Conservation (phyloP, 1,140 invertebrate species). For the Lucilia sericata region DNA sequence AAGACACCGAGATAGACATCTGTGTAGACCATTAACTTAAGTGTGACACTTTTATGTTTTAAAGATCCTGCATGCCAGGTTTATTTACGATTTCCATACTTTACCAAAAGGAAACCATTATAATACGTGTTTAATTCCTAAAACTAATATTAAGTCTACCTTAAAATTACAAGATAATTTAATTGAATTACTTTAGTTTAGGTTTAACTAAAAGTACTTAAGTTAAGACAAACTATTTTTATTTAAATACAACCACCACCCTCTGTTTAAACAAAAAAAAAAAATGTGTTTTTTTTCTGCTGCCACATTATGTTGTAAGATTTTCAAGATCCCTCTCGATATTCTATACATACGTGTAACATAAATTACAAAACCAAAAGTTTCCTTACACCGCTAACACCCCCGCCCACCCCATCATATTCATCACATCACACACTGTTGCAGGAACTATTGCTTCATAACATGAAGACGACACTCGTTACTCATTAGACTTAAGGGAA, state of each 20-base stretch:
- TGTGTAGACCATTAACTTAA: too few species aligned
- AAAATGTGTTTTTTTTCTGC: background rate
- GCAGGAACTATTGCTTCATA: background rate
- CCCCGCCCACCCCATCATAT: background rate
- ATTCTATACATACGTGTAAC: conserved; percentile 13
- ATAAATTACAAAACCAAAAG: conserved; percentile 28
- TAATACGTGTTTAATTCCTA: background rate
- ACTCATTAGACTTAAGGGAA: conserved; percentile 41
- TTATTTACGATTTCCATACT: too few species aligned
- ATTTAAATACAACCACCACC: background rate
- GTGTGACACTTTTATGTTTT: background rate
- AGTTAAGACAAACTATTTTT: background rate
- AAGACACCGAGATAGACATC: too few species aligned
- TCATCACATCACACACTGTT: background rate
- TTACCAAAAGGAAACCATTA: background rate
- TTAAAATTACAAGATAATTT: background rate
- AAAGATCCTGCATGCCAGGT: background rate
- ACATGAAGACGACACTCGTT: background rate
- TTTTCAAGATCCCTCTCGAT: background rate
- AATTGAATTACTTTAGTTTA: background rate
- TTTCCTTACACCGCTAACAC: background rate
- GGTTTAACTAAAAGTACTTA: background rate
- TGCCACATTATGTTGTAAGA: background rate
- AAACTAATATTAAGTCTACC: background rate
- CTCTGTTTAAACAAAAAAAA: background rate